These are phyloP conservation scores for Anastatus disparis DNA, from an alignment of 1,140 invertebrate species.

Conservation along the genomic window DNA sequence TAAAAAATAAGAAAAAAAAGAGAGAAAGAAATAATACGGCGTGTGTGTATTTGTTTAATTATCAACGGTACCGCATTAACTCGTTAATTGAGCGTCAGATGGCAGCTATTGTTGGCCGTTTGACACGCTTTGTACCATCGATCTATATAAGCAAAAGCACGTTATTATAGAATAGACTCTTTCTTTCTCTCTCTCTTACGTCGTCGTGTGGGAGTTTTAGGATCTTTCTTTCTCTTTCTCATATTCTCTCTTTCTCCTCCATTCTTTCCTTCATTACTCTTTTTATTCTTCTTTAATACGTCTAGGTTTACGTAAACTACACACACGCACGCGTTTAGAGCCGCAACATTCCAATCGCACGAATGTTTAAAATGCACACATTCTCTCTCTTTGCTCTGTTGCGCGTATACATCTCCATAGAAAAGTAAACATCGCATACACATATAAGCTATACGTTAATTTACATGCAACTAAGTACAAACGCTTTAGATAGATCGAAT, in stretches of 20 bases:
- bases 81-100: slow-evolving; percentile 68
- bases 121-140: slow-evolving; percentile 64
- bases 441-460: background rate
- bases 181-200: no score
- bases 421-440: slow-evolving; percentile 2
- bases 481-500: no score
- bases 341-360: slow-evolving; percentile 44
- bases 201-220: slow-evolving; percentile 43
- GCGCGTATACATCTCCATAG: background rate
- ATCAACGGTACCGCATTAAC: slow-evolving; percentile 66
- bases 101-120: slow-evolving; percentile 58
- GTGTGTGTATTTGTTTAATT: slow-evolving; percentile 64
- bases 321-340: slow-evolving; percentile 26
- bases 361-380: slow-evolving; percentile 1
- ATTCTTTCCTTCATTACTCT: slow-evolving; percentile 12
- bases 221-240: slow-evolving; percentile 38
- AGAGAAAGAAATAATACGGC: slow-evolving; percentile 12
- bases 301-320: slow-evolving; percentile 39
- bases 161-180: no score
- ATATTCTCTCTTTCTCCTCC: slow-evolving; percentile 29
- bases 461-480: slow-evolving; percentile 7
- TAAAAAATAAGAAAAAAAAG: slow-evolving; percentile 48
- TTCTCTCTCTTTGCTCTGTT: no score
- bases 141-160: slow-evolving; percentile 34
- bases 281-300: slow-evolving; percentile 24